phyloP scores from a whole-genome alignment of 2,797 vertebrate genomes.

The Phylloscopus collybita region DNA sequence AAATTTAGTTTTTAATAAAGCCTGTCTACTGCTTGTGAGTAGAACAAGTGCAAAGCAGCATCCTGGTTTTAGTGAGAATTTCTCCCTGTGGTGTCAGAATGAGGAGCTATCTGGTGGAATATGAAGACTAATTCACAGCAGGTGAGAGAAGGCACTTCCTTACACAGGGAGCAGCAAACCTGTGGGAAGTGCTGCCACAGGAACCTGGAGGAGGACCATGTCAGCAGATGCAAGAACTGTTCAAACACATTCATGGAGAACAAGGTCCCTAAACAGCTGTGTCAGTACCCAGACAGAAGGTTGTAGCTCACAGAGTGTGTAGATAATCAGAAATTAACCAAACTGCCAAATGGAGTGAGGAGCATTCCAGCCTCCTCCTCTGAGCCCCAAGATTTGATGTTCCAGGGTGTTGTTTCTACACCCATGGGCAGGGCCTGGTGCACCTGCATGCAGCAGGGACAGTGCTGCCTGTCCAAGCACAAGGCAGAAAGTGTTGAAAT shows the following conservation, averaged over 20 bases:
- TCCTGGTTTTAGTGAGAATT: neutral
- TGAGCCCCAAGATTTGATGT: neutral
- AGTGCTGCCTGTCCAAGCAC: neutral
- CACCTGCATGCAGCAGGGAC: fast-evolving
- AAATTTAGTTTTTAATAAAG: neutral
- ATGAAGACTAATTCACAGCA: slow-evolving; percentile 28
- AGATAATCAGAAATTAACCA: neutral
- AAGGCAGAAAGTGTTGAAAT: neutral
- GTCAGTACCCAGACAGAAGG: neutral
- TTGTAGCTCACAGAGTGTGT: fast-evolving
- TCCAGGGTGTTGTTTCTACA: neutral
- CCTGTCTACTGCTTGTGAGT: neutral
- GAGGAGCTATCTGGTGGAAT: neutral
- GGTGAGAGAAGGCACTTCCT: neutral
- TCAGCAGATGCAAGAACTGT: neutral
- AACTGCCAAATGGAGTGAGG: neutral
- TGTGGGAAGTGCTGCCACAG: neutral
- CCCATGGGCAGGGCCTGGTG: neutral
- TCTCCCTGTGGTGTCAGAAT: neutral
- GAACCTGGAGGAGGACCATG: neutral
- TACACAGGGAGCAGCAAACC: neutral
- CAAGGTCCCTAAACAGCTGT: neutral
- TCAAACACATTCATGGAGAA: neutral
- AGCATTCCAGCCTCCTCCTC: neutral
- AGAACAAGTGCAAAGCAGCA: neutral